Evolutionary conservation across 1,140 invertebrate genomes (phyloP).

Genomic region (Cherax destructor): DNA sequence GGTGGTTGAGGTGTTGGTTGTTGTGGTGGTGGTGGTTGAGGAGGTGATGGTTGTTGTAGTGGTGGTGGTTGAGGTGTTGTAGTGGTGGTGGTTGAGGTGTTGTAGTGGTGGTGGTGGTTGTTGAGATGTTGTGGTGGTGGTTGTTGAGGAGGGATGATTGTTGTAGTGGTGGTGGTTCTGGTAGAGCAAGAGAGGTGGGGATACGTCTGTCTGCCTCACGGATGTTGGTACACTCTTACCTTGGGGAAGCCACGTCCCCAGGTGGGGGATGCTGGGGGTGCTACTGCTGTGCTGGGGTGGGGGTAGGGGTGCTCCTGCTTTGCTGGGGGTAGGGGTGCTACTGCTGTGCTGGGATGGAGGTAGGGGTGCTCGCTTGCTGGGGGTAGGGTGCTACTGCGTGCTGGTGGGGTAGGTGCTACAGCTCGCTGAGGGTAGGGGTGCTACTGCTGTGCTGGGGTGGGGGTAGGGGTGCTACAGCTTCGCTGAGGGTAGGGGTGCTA

Average conservation of each 20-base stretch:
- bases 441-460: too few species aligned
- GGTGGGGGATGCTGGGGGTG: background rate
- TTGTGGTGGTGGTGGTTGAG: background rate
- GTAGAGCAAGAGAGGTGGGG: background rate
- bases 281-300: too few species aligned
- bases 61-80: too few species aligned
- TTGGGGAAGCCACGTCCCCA: background rate
- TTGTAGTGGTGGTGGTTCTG: background rate
- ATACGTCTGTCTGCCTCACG: slow-evolving; percentile 1
- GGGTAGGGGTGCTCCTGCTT: background rate
- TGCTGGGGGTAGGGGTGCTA: background rate
- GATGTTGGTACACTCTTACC: background rate
- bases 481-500: background rate
- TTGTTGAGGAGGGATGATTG: too few species aligned
- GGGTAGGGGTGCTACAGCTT: background rate
- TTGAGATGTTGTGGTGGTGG: too few species aligned
- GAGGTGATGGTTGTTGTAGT: background rate
- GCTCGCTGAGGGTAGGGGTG: too few species aligned
- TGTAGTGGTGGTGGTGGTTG: too few species aligned
- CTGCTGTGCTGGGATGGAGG: background rate
- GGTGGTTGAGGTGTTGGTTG: too few species aligned
- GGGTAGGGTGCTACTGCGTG: too few species aligned
- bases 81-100: too few species aligned
- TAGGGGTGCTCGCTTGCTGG: too few species aligned
- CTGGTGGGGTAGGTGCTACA: too few species aligned